These are phyloP conservation scores for Altica lythri DNA, from an alignment of 2,888 invertebrate genomes.

Conservation along the genomic window DNA sequence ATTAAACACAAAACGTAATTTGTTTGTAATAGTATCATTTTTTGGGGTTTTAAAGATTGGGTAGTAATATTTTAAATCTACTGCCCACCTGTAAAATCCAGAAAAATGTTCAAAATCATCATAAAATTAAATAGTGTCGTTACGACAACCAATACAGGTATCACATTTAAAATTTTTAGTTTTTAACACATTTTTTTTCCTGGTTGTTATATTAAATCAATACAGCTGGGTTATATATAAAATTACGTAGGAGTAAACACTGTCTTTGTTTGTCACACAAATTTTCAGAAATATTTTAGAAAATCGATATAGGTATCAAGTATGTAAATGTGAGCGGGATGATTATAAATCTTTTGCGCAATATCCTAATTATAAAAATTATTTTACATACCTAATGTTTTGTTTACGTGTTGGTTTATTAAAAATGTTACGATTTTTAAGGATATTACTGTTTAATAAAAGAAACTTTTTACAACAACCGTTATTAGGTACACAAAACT, in stretches of 20 bases:
- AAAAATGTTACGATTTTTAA: no score
- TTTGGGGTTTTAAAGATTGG: constrained; percentile 39
- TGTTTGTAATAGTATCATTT: constrained; percentile 12
- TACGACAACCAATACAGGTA: no score
- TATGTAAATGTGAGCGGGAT: neutral
- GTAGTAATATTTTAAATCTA: constrained; percentile 30
- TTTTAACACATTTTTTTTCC: no score
- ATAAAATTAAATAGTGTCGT: no score
- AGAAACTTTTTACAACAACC: no score
- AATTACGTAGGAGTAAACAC: constrained; percentile 3
- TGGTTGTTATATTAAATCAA: constrained; percentile 8
- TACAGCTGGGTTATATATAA: constrained; percentile 5
- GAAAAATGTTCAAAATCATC: constrained; percentile 28
- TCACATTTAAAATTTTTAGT: no score
- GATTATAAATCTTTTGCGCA: no score
- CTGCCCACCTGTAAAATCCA: constrained; percentile 39
- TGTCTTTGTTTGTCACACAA: neutral
- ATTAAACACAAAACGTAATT: neutral
- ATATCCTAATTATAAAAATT: no score
- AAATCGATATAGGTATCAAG: neutral
- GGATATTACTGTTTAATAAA: no score
- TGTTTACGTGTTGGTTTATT: no score
- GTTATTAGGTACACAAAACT: no score
- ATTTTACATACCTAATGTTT: no score
- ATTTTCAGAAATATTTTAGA: neutral